Base-by-base conservation (phyloP, 2,113 vertebrate genomes). In the Dasypus novemcinctus region DNA sequence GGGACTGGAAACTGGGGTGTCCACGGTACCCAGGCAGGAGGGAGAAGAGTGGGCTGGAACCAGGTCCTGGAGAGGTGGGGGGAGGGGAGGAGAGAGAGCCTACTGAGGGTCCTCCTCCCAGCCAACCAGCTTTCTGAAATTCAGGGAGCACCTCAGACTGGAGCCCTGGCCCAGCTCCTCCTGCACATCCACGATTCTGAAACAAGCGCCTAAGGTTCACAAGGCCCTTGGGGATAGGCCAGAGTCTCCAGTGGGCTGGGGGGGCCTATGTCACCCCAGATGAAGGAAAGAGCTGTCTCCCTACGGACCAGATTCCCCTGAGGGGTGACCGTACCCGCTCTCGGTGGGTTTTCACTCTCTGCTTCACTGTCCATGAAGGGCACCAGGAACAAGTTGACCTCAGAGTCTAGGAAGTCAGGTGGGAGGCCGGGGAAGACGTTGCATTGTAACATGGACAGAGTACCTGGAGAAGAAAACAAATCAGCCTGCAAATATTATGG, bases 301-400 rank as follows among this genome's bases (percentile, higher is more conserved):
- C 14, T 14, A 2, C 0, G 27, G n/a, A 41, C 83, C 78, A 29
- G 12, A 41, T 18, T 25, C 41, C 78, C 81, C 13, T 0, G 1
- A 49, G 31, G 25, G 20, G 41, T 5, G 8, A 6, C 31, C 1
- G 66, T 7, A 99, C 99, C 99, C 98, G 99, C 97, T 95, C 99
- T 98, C 1, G 98, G 98, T 10, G 99, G 97, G 87, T 96, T 97
- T 54, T 99, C 99, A 6, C 66, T 92, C 27, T 99, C 99, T 0
- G 98, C 97, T 2, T 99, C 99, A 0, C 94, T 98, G 87, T 99
- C 99, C 98, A 99, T 98, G 93, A 99, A 96, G 25, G 99, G 99
- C 78, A 99, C 98, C 27, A 99, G 97, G 95, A 99, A 99, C 92
- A 99, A 97, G 97, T 99, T 99, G 95, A 99, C 99, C 95, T 99